Percentiles rank a stretch among this genome's conserved stretches.
Evolutionary conservation across 2,113 vertebrate species (phyloP).

Genomic region (Tichodroma muraria): DNA sequence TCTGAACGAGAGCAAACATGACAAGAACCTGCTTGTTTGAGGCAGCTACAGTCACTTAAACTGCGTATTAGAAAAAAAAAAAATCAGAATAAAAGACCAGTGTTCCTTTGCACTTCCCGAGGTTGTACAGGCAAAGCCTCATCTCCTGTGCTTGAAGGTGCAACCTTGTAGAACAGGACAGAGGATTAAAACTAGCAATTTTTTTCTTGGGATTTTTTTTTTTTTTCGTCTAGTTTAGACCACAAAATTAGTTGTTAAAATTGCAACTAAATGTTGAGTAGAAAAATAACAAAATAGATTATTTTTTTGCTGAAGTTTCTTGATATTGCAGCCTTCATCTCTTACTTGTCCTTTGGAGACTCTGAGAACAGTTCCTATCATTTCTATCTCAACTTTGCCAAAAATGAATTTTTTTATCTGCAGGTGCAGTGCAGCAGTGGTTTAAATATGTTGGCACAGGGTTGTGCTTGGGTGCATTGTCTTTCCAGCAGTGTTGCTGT

Average conservation of each 20-base stretch:
- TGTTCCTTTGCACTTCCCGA: neutral
- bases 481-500: neutral
- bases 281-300: neutral
- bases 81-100: neutral
- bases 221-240: neutral
- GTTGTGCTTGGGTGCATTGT: neutral
- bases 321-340: neutral
- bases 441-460: neutral
- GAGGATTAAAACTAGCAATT: neutral
- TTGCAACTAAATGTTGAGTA: neutral
- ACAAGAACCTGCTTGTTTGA: slow-evolving; percentile 29
- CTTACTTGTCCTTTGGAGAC: neutral
- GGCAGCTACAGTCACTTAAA: neutral
- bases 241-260: neutral
- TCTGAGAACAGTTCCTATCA: neutral
- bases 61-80: neutral
- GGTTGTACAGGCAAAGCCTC: neutral
- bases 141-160: neutral
- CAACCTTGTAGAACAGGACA: neutral
- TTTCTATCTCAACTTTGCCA: neutral
- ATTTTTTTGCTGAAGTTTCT: neutral
- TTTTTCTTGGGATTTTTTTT: neutral
- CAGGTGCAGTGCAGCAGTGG: neutral
- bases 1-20: neutral
- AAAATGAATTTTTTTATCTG: neutral